phyloP scores from a whole-genome alignment of 2,888 invertebrate species.

The Drosophila testacea region DNA sequence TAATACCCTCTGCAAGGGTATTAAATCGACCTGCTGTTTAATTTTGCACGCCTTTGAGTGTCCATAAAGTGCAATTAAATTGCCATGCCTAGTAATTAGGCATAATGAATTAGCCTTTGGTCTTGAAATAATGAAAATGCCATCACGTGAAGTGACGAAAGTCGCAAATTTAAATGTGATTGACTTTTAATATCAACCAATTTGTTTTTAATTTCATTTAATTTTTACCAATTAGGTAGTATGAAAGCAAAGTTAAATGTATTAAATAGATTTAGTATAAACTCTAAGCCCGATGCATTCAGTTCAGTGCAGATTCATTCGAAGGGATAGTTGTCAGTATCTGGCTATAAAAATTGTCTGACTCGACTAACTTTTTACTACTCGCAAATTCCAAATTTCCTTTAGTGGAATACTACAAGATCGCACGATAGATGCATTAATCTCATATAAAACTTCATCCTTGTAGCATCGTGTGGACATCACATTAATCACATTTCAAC shows the following conservation, averaged over 20 bases:
- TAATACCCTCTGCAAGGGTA: too few relatives aligned
- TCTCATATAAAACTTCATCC: not conserved
- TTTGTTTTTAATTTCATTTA: not conserved
- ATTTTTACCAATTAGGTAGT: not conserved
- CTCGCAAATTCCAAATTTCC: too few relatives aligned
- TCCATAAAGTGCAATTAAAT: not conserved
- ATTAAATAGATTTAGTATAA: not conserved
- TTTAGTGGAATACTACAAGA: not conserved
- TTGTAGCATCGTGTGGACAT: not conserved
- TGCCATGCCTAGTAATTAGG: not conserved
- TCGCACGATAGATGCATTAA: not conserved
- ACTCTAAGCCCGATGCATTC: not conserved
- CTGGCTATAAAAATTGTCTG: not conserved
- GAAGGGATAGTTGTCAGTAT: not conserved
- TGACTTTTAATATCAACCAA: slow-evolving; percentile 11
- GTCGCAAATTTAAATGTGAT: slow-evolving; percentile 2
- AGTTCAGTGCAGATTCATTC: not conserved
- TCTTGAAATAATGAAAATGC: not conserved
- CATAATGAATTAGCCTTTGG: not conserved
- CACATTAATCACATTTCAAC: not conserved
- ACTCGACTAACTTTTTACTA: too few relatives aligned
- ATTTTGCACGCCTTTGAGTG: not conserved
- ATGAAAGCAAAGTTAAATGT: too few relatives aligned
- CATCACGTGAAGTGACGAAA: not conserved
- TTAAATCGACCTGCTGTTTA: not conserved